These are phyloP conservation scores for Clanis bilineata DNA, from an alignment of 2,888 invertebrate genomes.

Conservation along the genomic window DNA sequence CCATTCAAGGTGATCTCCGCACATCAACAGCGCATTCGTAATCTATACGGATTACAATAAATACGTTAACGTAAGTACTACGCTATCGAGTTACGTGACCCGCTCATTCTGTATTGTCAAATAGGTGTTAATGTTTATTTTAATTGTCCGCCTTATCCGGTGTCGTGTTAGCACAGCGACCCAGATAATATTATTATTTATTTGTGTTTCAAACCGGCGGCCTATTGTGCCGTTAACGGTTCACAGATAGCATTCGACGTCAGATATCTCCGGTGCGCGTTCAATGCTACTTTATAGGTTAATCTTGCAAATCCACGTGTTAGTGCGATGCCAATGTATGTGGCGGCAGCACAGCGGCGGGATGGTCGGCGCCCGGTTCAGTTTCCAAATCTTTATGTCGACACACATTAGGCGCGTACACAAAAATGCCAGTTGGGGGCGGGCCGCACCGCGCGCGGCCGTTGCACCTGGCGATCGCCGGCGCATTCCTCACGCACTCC, in stretches of 20 bases:
- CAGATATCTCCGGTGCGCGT: conserved; percentile 14
- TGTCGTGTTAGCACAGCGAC: conserved; percentile 65
- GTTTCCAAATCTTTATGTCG: conserved; percentile 54
- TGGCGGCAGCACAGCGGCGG: conserved; percentile 31
- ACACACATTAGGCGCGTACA: conserved; percentile 65
- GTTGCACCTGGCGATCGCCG: conserved; percentile 76
- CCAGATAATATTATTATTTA: conserved; percentile 67
- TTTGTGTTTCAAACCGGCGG: conserved; percentile 47
- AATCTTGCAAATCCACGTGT: conserved; percentile 24
- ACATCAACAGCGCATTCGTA: conserved; percentile 45
- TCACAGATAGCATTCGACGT: conserved; percentile 47
- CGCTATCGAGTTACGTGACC: conserved; percentile 45
- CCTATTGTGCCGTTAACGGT: conserved; percentile 74
- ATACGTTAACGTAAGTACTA: conserved; percentile 42
- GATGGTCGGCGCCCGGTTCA: conserved; percentile 23
- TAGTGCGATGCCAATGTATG: conserved; percentile 29
- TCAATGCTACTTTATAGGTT: conserved; percentile 13
- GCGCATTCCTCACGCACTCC: conserved; percentile 80
- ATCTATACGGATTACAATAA: conserved; percentile 49
- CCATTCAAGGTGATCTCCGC: conserved; percentile 38
- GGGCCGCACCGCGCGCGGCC: conserved; percentile 59
- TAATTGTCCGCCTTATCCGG: conserved; percentile 69
- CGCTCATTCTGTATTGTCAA: conserved; percentile 46
- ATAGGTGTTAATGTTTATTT: conserved; percentile 59
- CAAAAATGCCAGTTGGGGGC: conserved; percentile 73